Conservation (phyloP, 53 echinoderm and acorn worm species). For the Echinarachnius parma region DNA sequence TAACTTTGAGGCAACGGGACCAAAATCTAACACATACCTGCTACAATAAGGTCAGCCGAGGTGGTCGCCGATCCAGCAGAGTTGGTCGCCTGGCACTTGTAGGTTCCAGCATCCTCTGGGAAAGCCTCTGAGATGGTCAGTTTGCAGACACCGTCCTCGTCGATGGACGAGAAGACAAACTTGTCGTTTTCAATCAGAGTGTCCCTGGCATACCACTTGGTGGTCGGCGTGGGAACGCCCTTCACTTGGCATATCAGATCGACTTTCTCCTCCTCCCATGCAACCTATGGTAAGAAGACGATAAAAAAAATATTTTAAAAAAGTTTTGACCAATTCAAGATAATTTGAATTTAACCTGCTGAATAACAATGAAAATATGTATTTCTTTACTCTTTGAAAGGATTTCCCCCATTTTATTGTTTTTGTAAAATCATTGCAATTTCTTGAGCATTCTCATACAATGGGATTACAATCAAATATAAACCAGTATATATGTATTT, state of each 20-base stretch:
- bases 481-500: no score
- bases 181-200: conserved; percentile 44
- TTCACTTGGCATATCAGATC: conserved; percentile 66
- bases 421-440: no score
- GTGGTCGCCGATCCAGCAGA: conserved; percentile 80
- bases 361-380: no score
- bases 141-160: conserved; percentile 74
- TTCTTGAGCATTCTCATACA: no score
- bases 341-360: no score
- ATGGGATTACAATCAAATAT: no score
- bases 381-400: no score
- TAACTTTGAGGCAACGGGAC: no score
- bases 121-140: conserved; percentile 90
- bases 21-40: conserved; percentile 71
- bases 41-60: conserved; percentile 67
- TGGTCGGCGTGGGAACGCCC: conserved; percentile 59
- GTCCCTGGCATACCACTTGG: conserved; percentile 59
- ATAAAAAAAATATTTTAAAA: no score
- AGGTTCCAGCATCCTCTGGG: conserved; percentile 79
- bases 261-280: conserved; percentile 63
- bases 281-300: no score
- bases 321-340: no score
- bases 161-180: conserved; percentile 21
- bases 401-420: no score
- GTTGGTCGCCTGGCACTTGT: conserved; percentile 89